A percentile compares a stretch with the other conserved stretches of the same genome.
Evolutionary conservation across 2,888 invertebrate species (phyloP).

Genomic region (Ophion ventricosus): DNA sequence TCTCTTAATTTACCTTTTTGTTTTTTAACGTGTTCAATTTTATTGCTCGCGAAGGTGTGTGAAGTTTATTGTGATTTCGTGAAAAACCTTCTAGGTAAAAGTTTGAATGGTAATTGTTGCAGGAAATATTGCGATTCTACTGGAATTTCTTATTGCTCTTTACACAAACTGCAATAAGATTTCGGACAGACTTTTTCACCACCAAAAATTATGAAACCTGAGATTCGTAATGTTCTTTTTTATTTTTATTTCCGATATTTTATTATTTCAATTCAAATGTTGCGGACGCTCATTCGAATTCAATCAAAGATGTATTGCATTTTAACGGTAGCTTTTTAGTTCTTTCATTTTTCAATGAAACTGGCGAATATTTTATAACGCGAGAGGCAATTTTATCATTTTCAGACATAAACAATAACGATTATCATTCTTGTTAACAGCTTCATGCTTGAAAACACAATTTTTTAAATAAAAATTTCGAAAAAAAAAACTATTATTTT

Average conservation of each 20-base stretch:
- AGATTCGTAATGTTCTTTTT: not conserved
- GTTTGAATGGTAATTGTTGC: not conserved
- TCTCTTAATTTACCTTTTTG: not conserved
- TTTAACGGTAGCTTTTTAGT: not conserved
- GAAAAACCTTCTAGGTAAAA: not conserved
- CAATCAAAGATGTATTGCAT: not conserved
- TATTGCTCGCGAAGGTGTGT: not conserved
- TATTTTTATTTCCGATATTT: not conserved
- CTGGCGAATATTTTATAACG: not conserved
- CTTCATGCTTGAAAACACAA: no score
- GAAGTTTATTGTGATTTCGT: not conserved
- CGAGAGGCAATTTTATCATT: not conserved
- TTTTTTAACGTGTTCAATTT: not conserved
- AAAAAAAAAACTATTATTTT: not conserved
- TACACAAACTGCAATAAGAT: not conserved
- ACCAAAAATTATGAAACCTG: not conserved
- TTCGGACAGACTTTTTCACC: not conserved
- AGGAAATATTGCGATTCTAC: not conserved
- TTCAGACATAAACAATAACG: not conserved
- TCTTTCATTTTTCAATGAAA: not conserved
- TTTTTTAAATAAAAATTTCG: no score
- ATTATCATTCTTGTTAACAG: not conserved
- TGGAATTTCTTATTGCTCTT: constrained; percentile 37
- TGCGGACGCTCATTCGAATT: not conserved
- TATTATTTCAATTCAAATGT: not conserved